Evolutionary conservation across 2,113 vertebrate genomes (phyloP), one percentile per base, ranked within the genome.

Genomic region (Cnemophilus loriae): DNA sequence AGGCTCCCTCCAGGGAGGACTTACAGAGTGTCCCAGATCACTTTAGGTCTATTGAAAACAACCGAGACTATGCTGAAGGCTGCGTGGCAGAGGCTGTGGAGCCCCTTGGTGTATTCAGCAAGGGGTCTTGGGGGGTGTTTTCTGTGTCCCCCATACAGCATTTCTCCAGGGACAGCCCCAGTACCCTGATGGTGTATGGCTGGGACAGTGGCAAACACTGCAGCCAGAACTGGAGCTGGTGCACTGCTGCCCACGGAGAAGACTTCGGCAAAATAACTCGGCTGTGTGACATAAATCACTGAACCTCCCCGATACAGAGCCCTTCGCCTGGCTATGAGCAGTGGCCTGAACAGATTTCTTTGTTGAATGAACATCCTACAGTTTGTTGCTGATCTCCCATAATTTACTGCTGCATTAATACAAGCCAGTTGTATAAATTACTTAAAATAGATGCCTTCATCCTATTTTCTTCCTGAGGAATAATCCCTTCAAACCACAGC

Each of bases 381-480:
- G 14, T 30, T 94, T 80, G 32, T 20, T 77, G 42, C 9, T 61
- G 26, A 56, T 69, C 10, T 77, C 52, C 32, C 70, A 19, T 35
- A 69, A 85, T 13, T 71, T 52, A 37, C 32, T 63, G 37, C 55
- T 84, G 10, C 59, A 84, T 39, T 80, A 88, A 74, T 80, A 59
- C 20, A 65, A 86, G 5, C 23, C 19, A 89, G 39, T 86, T 92
- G 70, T 57, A 92, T 27, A 77, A 84, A 95, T 47, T 86, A 71
- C 68, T 70, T 89, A 64, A 84, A 93, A 94, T 53, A 93, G 73
- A 41, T 75, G 32, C 42, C 80, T 87, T 91, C 56, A 84, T 90
- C 87, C 60, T 81, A 70, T 89, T 92, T 88, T 87, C 52, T 75
- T 94, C 59, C 10, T 49, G 37, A 87, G 44, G 82, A 63, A 39